Evolutionary conservation across 2,797 vertebrate species (phyloP).

Genomic region (Sarcoramphus papa): DNA sequence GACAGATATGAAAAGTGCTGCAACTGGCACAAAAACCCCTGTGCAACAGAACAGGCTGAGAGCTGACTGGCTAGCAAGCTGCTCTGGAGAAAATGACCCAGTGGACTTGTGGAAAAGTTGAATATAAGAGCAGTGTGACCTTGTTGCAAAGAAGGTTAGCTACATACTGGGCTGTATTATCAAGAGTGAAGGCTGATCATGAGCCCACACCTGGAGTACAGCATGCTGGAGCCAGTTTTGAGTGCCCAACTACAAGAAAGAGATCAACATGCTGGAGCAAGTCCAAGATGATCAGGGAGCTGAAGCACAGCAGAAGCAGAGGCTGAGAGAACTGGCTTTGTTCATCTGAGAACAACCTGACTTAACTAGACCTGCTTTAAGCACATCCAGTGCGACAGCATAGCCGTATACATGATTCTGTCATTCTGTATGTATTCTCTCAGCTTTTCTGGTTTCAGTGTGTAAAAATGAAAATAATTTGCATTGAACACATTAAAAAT

Average conservation of each 20-base stretch:
- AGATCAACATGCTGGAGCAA: not conserved
- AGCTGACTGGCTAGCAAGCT: not conserved
- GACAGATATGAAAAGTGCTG: not conserved
- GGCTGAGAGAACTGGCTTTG: not conserved
- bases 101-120: not conserved
- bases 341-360: not conserved
- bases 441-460: not conserved
- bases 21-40: accelerated
- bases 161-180: not conserved
- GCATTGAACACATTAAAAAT: not conserved
- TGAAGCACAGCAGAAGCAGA: not conserved
- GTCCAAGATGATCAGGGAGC: not conserved
- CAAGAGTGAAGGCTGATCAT: not conserved
- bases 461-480: not conserved
- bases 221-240: not conserved
- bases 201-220: not conserved
- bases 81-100: not conserved
- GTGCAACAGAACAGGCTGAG: not conserved
- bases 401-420: not conserved
- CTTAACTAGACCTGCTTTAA: not conserved
- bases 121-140: not conserved
- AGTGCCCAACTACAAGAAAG: not conserved
- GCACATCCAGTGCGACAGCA: not conserved
- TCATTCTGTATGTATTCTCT: not conserved
- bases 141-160: not conserved